phyloP scores from a whole-genome alignment of 2,113 vertebrate genomes.

The Pionites leucogaster region DNA sequence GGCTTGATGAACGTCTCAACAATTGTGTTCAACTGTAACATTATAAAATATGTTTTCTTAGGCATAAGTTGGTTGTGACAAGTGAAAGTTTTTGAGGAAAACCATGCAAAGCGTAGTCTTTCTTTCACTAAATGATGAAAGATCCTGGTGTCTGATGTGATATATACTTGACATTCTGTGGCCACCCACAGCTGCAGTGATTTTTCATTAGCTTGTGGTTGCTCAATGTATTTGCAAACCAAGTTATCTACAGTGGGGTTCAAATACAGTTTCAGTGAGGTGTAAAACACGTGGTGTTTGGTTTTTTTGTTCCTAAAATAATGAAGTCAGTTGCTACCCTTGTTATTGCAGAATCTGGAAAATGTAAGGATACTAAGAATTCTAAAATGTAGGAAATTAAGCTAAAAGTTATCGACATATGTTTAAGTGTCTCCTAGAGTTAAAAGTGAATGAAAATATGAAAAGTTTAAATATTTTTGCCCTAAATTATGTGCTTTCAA shows the following conservation, averaged over 20 bases:
- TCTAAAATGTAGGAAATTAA: not conserved
- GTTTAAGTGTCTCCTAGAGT: not conserved
- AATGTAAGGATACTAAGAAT: not conserved
- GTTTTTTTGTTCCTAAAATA: not conserved
- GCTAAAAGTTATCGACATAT: not conserved
- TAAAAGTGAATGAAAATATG: not conserved
- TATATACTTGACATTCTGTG: not conserved
- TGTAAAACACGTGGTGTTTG: not conserved
- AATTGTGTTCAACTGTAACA: not conserved
- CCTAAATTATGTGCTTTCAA: not conserved
- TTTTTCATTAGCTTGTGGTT: not conserved
- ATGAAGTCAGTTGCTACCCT: not conserved
- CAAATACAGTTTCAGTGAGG: not conserved
- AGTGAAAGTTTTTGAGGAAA: not conserved
- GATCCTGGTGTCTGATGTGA: not conserved
- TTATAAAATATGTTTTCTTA: not conserved
- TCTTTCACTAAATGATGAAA: not conserved
- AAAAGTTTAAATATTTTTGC: not conserved
- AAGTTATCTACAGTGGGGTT: not conserved
- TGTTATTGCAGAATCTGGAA: not conserved
- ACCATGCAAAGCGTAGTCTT: not conserved
- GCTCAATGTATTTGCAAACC: not conserved
- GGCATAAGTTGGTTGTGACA: not conserved
- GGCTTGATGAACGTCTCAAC: not conserved
- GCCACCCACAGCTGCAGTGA: not conserved